Conservation (phyloP, 2,113 vertebrate genomes). For the Podarcis cretensis region DNA sequence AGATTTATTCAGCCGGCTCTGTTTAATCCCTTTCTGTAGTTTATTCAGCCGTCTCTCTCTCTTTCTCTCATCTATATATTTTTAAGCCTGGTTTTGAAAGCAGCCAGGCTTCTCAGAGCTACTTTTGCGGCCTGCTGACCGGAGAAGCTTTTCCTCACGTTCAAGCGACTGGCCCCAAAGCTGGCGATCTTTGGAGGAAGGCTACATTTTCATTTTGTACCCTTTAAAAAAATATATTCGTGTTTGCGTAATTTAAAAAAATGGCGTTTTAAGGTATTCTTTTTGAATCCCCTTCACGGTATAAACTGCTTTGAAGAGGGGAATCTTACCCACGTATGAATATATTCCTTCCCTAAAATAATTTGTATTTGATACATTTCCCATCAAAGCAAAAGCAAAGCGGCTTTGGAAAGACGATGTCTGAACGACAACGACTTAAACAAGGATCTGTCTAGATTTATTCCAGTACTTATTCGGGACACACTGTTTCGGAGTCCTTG, state of each 20-base stretch:
- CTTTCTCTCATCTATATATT: too few relatives aligned
- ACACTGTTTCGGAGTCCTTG: not conserved
- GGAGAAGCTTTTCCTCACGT: not conserved
- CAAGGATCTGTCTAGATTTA: too few relatives aligned
- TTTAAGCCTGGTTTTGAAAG: not conserved
- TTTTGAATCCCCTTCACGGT: too few relatives aligned
- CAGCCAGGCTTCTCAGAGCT: too few relatives aligned
- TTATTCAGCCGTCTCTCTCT: too few relatives aligned
- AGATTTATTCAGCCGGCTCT: too few relatives aligned
- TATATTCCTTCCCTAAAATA: not conserved
- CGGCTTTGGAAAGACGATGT: not conserved
- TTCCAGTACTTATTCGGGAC: not conserved
- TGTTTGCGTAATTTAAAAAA: too few relatives aligned
- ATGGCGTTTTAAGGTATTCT: too few relatives aligned
- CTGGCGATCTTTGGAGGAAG: not conserved
- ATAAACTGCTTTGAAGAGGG: too few relatives aligned
- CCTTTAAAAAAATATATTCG: too few relatives aligned
- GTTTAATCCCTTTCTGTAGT: too few relatives aligned
- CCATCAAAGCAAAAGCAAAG: not conserved
- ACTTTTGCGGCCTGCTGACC: not conserved
- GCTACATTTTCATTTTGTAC: not conserved
- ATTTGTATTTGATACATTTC: not conserved
- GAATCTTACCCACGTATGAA: too few relatives aligned
- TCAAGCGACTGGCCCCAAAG: fast-evolving
- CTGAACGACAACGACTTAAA: not conserved